Percentiles rank a stretch among this genome's conserved stretches.
Conservation (phyloP, 2,113 vertebrate species). For the Rhodinocichla rosea region DNA sequence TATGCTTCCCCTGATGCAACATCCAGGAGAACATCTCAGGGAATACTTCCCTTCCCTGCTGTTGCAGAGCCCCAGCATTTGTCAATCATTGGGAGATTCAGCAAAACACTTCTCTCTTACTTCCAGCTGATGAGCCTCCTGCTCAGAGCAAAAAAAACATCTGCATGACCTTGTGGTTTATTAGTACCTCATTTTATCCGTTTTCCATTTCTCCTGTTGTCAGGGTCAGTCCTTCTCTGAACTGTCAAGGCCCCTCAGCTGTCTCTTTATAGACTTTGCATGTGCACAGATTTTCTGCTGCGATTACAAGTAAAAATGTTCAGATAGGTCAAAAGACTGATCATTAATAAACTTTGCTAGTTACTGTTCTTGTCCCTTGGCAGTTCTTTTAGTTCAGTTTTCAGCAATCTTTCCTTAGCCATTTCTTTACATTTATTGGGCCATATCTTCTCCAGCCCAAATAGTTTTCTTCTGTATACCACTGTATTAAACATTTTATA, state of each 20-base stretch:
- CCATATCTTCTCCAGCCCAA: not conserved
- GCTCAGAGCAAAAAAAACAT: constrained; percentile 34
- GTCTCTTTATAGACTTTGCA: not conserved
- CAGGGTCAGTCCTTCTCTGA: constrained; percentile 38
- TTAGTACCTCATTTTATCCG: constrained; percentile 2
- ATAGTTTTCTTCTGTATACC: not conserved
- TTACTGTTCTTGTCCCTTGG: not conserved
- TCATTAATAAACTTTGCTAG: not conserved
- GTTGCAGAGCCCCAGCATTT: not conserved
- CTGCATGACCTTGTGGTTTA: constrained; percentile 63
- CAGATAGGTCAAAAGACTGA: not conserved
- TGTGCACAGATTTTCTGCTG: not conserved
- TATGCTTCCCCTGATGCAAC: constrained; percentile 57
- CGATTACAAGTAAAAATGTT: not conserved
- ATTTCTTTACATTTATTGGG: not conserved
- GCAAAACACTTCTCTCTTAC: constrained; percentile 37
- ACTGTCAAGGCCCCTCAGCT: constrained; percentile 33
- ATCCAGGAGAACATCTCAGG: constrained; percentile 32
- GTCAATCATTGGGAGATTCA: constrained; percentile 15
- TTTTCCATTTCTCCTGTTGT: constrained; percentile 32
- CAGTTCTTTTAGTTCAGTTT: not conserved
- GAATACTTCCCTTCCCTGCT: constrained; percentile 32
- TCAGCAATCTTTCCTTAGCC: not conserved
- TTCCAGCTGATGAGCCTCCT: constrained; percentile 32
- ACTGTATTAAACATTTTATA: not conserved